These are phyloP conservation scores for Adelphocoris suturalis DNA, from an alignment of 2,888 invertebrate genomes.

Conservation along the genomic window DNA sequence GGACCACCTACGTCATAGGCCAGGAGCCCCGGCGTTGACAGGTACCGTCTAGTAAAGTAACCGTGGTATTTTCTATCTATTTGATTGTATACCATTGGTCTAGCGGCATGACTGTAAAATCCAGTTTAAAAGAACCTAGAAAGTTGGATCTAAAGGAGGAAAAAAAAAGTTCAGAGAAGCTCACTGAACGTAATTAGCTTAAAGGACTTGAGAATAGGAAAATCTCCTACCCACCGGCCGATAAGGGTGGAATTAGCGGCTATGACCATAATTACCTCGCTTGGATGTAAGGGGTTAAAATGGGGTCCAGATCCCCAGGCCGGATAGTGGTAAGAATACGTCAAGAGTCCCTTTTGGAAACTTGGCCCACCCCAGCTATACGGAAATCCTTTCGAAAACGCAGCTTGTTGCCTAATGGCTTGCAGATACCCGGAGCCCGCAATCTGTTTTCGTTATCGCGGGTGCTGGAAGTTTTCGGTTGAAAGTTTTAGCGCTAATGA, in stretches of 20 bases:
- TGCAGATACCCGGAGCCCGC: slow-evolving; percentile 24
- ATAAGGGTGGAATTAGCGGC: slow-evolving; percentile 57
- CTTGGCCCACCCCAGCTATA: slow-evolving; percentile 25
- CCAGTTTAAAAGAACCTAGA: not conserved
- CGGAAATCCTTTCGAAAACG: slow-evolving; percentile 48
- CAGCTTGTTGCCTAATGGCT: slow-evolving; percentile 42
- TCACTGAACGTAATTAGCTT: slow-evolving; percentile 45
- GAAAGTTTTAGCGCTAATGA: slow-evolving; percentile 19
- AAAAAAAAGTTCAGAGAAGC: slow-evolving; percentile 12
- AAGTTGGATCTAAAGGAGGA: not conserved
- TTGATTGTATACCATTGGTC: too few relatives aligned
- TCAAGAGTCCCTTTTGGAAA: slow-evolving; percentile 8
- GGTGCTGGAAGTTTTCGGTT: not conserved
- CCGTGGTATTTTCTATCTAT: too few relatives aligned
- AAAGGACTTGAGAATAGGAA: slow-evolving; percentile 54
- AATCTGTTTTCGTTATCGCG: slow-evolving; percentile 21
- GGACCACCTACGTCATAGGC: too few relatives aligned
- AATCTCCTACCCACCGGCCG: slow-evolving; percentile 24
- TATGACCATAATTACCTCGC: slow-evolving; percentile 56
- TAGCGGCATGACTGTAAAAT: not conserved
- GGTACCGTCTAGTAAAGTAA: too few relatives aligned
- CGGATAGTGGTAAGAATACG: slow-evolving; percentile 44
- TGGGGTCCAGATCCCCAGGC: not conserved
- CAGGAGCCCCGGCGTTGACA: too few relatives aligned
- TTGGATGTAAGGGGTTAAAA: slow-evolving; percentile 46